These are phyloP conservation scores for Pyxicephalus adspersus DNA, from an alignment of 2,113 vertebrate genomes.

Conservation along the genomic window DNA sequence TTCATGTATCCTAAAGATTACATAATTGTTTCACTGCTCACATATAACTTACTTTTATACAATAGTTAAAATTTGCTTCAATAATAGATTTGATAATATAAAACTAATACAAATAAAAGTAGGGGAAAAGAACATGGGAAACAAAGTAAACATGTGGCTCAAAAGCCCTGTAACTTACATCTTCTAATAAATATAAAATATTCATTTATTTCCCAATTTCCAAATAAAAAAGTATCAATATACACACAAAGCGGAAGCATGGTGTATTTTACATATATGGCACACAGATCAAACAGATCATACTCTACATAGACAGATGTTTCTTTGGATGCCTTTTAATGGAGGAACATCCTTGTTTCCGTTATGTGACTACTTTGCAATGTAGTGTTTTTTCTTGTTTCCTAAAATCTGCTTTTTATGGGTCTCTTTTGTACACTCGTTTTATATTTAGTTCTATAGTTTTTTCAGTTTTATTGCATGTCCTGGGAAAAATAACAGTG, in stretches of 20 bases:
- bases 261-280: constrained; percentile 29
- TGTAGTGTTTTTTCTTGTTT: background rate
- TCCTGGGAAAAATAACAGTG: background rate
- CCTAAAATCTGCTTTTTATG: constrained; percentile 15
- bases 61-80: no score
- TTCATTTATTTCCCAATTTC: constrained; percentile 5
- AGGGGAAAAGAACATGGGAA: no score
- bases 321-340: constrained; percentile 2
- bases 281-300: constrained; percentile 23
- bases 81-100: no score
- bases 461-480: background rate
- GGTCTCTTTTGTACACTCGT: background rate
- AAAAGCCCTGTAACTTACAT: constrained; percentile 4
- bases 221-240: background rate
- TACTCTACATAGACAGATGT: constrained; percentile 12
- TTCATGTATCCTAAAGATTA: no score
- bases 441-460: background rate
- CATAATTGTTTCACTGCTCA: no score
- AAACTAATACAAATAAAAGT: no score
- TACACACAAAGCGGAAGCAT: background rate
- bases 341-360: constrained; percentile 6
- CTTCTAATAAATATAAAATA: constrained; percentile 23
- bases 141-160: no score
- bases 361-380: constrained; percentile 6
- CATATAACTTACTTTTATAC: no score